Percentiles rank a stretch among this genome's conserved stretches.
Evolutionary conservation across 2,797 vertebrate genomes (phyloP).

Genomic region (Eulemur mongoz): DNA sequence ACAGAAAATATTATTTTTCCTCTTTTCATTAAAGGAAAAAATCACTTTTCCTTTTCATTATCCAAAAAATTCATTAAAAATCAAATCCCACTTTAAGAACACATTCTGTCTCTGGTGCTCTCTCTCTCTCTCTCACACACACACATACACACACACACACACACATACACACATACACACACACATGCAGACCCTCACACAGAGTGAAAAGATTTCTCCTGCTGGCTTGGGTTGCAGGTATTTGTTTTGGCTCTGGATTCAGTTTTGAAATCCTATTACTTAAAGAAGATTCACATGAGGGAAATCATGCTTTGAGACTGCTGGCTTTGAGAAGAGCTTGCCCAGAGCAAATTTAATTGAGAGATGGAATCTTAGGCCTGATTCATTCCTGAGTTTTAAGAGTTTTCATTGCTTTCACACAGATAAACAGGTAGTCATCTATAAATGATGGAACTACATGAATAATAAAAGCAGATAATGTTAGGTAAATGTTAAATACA

Average conservation of each 20-base stretch:
- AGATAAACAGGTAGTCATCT: conserved; percentile 48
- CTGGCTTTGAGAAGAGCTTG: conserved; percentile 40
- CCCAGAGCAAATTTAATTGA: conserved; percentile 38
- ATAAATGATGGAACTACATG: conserved; percentile 36
- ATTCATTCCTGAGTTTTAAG: conserved; percentile 38
- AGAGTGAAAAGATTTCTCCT: not conserved
- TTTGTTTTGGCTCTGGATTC: conserved; percentile 49
- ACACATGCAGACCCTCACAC: not conserved
- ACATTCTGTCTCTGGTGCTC: not conserved
- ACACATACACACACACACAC: too few relatives aligned
- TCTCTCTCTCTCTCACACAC: not conserved
- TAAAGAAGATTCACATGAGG: conserved; percentile 35
- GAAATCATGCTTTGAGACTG: conserved; percentile 17
- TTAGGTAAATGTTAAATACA: conserved; percentile 59
- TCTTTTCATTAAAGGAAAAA: conserved; percentile 63
- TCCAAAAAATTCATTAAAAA: conserved; percentile 49
- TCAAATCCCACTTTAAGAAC: not conserved
- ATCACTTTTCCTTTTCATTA: conserved; percentile 49
- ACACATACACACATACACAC: not conserved
- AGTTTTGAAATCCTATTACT: conserved; percentile 55
- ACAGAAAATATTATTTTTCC: conserved; percentile 44
- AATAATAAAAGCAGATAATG: conserved; percentile 53
- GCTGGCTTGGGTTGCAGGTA: conserved; percentile 7
- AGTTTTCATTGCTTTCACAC: conserved; percentile 6
- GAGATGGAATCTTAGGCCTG: not conserved